Conservation (phyloP, 2,797 vertebrate genomes). For the Betta splendens region DNA sequence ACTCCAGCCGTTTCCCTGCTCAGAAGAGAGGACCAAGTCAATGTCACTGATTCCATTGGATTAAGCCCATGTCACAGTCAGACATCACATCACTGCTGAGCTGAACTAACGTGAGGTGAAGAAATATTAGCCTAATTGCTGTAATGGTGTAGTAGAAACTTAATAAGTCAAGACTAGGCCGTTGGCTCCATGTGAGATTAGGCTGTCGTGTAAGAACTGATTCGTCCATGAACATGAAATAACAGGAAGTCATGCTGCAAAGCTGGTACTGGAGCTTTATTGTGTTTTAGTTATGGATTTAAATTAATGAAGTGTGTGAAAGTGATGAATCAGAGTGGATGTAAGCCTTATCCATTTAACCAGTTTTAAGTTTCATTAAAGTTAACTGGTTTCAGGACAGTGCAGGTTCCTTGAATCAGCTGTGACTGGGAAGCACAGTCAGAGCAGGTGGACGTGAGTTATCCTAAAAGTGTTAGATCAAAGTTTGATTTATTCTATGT, state of each 20-base stretch:
- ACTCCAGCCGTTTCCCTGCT: conserved; percentile 20
- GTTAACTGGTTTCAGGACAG: no score
- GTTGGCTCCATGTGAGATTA: conserved; percentile 34
- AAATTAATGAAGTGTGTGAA: no score
- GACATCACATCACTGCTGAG: conserved; percentile 56
- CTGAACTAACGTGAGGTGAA: conserved; percentile 67
- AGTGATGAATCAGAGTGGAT: no score
- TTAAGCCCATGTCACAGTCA: conserved; percentile 32
- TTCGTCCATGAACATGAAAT: conserved; percentile 24
- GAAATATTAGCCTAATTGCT: conserved; percentile 72
- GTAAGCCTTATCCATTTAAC: no score
- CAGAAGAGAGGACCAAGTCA: conserved; percentile 24
- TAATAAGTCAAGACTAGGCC: conserved; percentile 53
- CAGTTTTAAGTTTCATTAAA: no score
- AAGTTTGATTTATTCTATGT: no score
- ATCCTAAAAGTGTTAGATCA: no score
- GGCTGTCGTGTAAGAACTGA: conserved; percentile 28
- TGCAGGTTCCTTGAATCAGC: no score
- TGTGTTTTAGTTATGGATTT: no score
- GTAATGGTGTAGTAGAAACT: conserved; percentile 65
- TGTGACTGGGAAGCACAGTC: no score
- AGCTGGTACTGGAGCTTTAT: not conserved
- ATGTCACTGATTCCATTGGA: conserved; percentile 35
- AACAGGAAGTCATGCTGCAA: conserved; percentile 10
- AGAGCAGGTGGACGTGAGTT: no score